Evolutionary conservation across 2,888 invertebrate genomes (phyloP), one percentile per base, ranked within the genome.

Genomic region (Eupithecia inturbata): DNA sequence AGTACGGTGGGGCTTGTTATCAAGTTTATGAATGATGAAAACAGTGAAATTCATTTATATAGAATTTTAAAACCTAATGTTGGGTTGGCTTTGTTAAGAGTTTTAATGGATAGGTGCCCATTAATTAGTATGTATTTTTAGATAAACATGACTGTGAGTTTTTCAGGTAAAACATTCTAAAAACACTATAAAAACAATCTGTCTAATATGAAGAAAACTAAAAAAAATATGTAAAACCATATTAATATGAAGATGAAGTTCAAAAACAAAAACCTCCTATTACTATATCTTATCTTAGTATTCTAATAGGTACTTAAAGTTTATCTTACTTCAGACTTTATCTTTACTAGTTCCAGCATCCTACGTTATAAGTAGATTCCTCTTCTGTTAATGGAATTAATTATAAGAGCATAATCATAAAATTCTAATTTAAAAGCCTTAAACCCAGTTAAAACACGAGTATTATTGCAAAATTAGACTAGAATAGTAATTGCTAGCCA

Each of bases 1-100:
- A 62, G 71, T 70, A 62, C 39, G 39, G 26, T 68, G 36, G 63
- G 31, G 28, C 36, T 68, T 5, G 39, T 49, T 53, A 68, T 62
- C 22, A 36, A 66, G 36, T 39, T 64, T n/a, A 64, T 57, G 57
- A 57, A 57, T 57, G 26, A 57, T 14, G 57, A 22, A 57, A 57
- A 14, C 14, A 31, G 19, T 31, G 62, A 62, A 62, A 31, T 62
- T 62, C 62, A 31, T 60, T 60, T n/a, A n/a, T n/a, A n/a, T n/a
- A n/a, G n/a, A n/a, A n/a, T n/a, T n/a, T n/a, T n/a, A n/a, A n/a
- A n/a, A n/a, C n/a, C n/a, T n/a, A n/a, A n/a, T n/a, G n/a, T n/a
- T n/a, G n/a, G n/a, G n/a, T n/a, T n/a, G n/a, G n/a, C n/a, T n/a
- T n/a, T n/a, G n/a, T n/a, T n/a, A n/a, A n/a, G n/a, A n/a, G n/a